These are phyloP conservation scores for Apocheima hispidaria DNA, from an alignment of 2,888 invertebrate genomes.

Conservation along the genomic window DNA sequence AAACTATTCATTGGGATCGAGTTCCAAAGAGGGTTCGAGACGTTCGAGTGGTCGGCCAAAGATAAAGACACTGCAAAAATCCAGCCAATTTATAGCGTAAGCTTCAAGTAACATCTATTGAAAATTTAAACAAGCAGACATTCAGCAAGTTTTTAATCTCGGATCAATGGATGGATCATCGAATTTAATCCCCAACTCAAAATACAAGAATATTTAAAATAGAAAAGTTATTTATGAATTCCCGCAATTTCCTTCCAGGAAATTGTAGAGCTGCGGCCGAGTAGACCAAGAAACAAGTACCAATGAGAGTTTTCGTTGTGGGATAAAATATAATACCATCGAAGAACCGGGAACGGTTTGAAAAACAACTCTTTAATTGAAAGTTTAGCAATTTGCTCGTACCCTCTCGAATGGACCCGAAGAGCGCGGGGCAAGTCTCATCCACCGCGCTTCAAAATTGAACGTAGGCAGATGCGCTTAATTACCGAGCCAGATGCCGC, in stretches of 20 bases:
- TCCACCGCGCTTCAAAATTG: constrained; percentile 84
- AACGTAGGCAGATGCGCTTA: constrained; percentile 86
- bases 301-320: constrained; percentile 73
- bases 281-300: constrained; percentile 74
- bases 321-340: constrained; percentile 82
- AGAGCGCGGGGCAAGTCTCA: constrained; percentile 79
- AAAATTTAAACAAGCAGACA: constrained; percentile 37
- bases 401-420: constrained; percentile 83
- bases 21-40: constrained; percentile 45
- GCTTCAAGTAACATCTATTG: constrained; percentile 31
- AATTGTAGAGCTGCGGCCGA: constrained; percentile 70
- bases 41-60: constrained; percentile 43
- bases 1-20: constrained; percentile 47
- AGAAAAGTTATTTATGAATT: constrained; percentile 68
- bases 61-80: constrained; percentile 44
- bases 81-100: constrained; percentile 43
- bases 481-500: constrained; percentile 82
- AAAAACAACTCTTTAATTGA: constrained; percentile 87
- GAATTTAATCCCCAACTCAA: constrained; percentile 44
- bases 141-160: constrained; percentile 32
- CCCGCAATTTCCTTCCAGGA: constrained; percentile 62
- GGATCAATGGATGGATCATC: constrained; percentile 49
- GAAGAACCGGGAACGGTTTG: constrained; percentile 79
- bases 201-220: constrained; percentile 55
- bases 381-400: constrained; percentile 86